These are phyloP conservation scores for Zaprionus lachaisei DNA, from an alignment of 1,140 invertebrate species.

Conservation along the genomic window DNA sequence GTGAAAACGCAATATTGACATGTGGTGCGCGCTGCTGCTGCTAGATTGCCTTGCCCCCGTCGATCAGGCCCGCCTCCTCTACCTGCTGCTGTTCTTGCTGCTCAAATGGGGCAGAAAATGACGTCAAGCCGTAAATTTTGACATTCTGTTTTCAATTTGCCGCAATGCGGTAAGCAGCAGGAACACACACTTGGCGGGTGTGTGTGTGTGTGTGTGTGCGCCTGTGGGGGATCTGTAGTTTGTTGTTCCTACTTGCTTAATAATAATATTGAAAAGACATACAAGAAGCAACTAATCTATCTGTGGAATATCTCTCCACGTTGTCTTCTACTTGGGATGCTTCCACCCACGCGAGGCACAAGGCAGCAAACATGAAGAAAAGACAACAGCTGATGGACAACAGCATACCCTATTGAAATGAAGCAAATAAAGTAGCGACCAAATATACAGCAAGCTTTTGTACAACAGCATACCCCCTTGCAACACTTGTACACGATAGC, in stretches of 20 bases:
- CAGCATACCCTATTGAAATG: background rate
- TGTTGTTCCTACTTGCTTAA: constrained; percentile 34
- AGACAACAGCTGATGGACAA: constrained; percentile 13
- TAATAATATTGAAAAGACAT: constrained; percentile 67
- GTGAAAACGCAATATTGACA: constrained; percentile 77
- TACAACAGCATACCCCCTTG: constrained; percentile 7
- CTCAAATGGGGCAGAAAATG: constrained; percentile 42
- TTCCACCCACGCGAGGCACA: constrained; percentile 59
- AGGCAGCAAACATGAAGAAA: constrained; percentile 49
- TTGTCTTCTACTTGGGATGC: constrained; percentile 62
- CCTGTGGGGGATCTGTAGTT: constrained; percentile 36
- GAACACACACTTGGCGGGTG: constrained; percentile 16
- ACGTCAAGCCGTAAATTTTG: constrained; percentile 80
- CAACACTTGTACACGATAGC: background rate
- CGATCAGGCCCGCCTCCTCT: background rate
- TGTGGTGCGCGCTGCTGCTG: constrained; percentile 48
- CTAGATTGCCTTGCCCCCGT: constrained; percentile 6
- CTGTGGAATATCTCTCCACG: constrained; percentile 32
- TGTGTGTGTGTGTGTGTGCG: constrained; percentile 13
- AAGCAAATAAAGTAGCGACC: background rate
- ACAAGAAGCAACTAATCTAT: constrained; percentile 60
- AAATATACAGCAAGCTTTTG: too few species aligned
- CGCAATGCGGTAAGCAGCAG: constrained; percentile 44
- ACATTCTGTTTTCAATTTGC: constrained; percentile 62
- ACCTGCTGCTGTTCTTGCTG: background rate